Conservation (phyloP, 2,797 vertebrate genomes). For the Schizopygopsis malacanthus region DNA sequence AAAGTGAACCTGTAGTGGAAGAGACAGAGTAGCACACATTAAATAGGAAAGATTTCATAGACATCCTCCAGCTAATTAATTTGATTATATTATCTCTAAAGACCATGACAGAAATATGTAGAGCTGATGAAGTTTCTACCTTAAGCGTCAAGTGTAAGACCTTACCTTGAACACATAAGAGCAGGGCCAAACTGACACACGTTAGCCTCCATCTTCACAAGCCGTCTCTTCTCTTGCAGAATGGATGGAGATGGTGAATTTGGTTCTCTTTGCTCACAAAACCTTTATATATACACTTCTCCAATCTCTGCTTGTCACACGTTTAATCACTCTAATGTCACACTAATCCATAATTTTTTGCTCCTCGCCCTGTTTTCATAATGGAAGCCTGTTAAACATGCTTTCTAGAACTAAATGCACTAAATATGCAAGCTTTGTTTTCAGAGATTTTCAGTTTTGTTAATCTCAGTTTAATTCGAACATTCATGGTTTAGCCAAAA, state of each 20-base stretch:
- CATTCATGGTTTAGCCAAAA: background rate
- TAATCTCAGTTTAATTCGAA: background rate
- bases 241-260: background rate
- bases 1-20: constrained; percentile 37
- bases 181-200: constrained; percentile 27
- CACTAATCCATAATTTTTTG: background rate
- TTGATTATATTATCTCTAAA: background rate
- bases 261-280: background rate
- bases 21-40: background rate
- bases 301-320: background rate
- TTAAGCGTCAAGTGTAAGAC: background rate
- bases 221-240: background rate
- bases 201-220: constrained; percentile 34
- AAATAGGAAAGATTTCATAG: background rate
- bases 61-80: background rate
- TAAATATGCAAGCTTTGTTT: background rate
- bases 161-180: constrained; percentile 45
- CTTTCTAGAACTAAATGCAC: background rate
- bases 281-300: constrained; percentile 23
- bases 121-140: background rate
- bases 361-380: constrained; percentile 3
- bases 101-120: background rate
- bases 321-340: background rate
- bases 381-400: constrained; percentile 1
- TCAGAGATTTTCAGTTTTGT: background rate